Base-by-base conservation (phyloP, 2,888 invertebrate genomes). In the Torymus tubicola region DNA sequence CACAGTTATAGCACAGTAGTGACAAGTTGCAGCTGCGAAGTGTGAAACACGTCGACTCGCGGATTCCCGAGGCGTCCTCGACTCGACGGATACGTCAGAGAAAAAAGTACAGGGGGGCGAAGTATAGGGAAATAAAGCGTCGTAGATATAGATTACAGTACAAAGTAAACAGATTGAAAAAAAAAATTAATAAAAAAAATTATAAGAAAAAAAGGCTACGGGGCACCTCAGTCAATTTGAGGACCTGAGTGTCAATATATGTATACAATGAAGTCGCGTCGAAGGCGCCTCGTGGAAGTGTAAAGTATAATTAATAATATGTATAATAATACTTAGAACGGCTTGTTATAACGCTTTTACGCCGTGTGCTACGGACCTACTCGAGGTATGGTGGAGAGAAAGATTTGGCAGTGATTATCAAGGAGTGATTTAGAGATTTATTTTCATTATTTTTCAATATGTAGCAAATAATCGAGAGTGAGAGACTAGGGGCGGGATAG, bases 1-100 rank as follows among this genome's bases (percentile, higher is more conserved):
- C 88, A 90, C 87, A 90, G 90, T 91, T 89, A 90, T 89, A 90
- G 90, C 90, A 90, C 87, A 90, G 89, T 89, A 90, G 90, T 90
- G 90, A 90, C 88, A 89, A 90, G 90, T 90, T 90, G 90, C 89
- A 90, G 90, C 87, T 89, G 90, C 89, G 86, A 89, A 87, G 88
- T 89, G 88, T 87, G 87, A 63, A 82, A 80, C 68, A 88, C 86
- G 87, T 87, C 85, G 86, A 87, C 86, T 86, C 86, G 87, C 85
- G 78, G 50, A 83, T 85, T 82, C 82, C 80, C 81, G 84, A 85
- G 85, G 84, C 85, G 84, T 83, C 85, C 81, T 83, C 83, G 81
- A 81, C 80, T 80, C 69, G 75, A 77, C 64, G 21, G 53, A 74
- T 63, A 74, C 72, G 58, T 69, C 73, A 67, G 61, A 60, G 69